Evolutionary conservation across 2,888 invertebrate species (phyloP).

Genomic region (Eudemis profundana): DNA sequence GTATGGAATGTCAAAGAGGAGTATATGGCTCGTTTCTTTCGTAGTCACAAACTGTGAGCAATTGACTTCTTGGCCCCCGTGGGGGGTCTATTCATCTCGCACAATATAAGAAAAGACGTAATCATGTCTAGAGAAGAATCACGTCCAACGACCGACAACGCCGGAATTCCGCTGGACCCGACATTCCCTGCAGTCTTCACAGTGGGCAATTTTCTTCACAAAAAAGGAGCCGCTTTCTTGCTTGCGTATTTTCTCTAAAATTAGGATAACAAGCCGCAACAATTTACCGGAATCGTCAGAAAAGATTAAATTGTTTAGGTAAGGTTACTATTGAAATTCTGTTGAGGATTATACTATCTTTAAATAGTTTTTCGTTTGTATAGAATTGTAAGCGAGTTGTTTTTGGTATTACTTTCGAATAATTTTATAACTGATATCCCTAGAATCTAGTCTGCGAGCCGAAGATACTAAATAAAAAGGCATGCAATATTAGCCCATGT

Average conservation of each 20-base stretch:
- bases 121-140: conserved; percentile 78
- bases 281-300: conserved; percentile 45
- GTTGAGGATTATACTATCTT: too few relatives aligned
- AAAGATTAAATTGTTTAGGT: conserved; percentile 35
- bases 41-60: conserved; percentile 67
- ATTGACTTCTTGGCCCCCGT: conserved; percentile 69
- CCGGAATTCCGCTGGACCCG: conserved; percentile 78
- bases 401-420: too few relatives aligned
- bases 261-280: conserved; percentile 57
- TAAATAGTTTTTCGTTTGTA: not conserved
- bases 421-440: too few relatives aligned
- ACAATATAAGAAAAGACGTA: conserved; percentile 81
- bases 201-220: conserved; percentile 68
- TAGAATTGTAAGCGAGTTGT: too few relatives aligned
- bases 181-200: conserved; percentile 62
- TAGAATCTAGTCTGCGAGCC: too few relatives aligned
- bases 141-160: conserved; percentile 77
- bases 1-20: conserved; percentile 24
- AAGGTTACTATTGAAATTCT: not conserved
- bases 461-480: too few relatives aligned
- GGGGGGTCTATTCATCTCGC: conserved; percentile 69
- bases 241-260: conserved; percentile 59
- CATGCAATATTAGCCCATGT: too few relatives aligned
- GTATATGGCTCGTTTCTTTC: conserved; percentile 52
- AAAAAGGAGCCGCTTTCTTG: conserved; percentile 60